Base-by-base conservation (phyloP, 2,113 vertebrate genomes). In the Seriola dumerili region DNA sequence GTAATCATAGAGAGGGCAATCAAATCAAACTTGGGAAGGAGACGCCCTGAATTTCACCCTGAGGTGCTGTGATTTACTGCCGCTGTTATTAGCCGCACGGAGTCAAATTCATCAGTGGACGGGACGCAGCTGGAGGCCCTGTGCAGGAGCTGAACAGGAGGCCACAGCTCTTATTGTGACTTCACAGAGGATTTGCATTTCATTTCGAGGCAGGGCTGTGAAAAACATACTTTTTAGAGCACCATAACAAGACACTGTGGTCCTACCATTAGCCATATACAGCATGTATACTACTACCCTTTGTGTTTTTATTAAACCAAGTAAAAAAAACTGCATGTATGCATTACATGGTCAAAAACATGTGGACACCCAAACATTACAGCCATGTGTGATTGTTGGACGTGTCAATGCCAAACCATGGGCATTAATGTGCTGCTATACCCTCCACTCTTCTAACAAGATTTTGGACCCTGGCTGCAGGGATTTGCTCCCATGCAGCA, bases 91-190 rank as follows among this genome's bases (percentile, higher is more conserved):
- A 17, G 61, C n/a, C 38, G 79, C 78, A 42, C 12, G 2, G 36
- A 68, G 72, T 62, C 36, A 71, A 75, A 81, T 83, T 78, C 65
- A 86, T 90, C 84, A 82, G 46, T 17, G 50, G 78, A 52, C 48
- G 3, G 23, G 29, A 17, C 83, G 72, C 72, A 77, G 68, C 62
- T 48, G 77, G 68, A 16, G 29, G 72, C 0, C 54, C 17, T 14
- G 44, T 29, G 0, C 50, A 17, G 50, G 25, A 50, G 29, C 73
- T 70, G n/a, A 68, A 36, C 19, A 8, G 62, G 25, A 62, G 36
- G 69, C 40, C 55, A 25, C 61, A 61, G 55, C 62, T 73, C 46
- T 57, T 32, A 19, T 16, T 38, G 10, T 54, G 32, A 61, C 72
- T 59, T 36, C 36, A 55, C n/a, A n/a, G 50, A 38, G 36, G 67